phyloP scores from a whole-genome alignment of 2,113 vertebrate genomes.

The Phocoena sinus region DNA sequence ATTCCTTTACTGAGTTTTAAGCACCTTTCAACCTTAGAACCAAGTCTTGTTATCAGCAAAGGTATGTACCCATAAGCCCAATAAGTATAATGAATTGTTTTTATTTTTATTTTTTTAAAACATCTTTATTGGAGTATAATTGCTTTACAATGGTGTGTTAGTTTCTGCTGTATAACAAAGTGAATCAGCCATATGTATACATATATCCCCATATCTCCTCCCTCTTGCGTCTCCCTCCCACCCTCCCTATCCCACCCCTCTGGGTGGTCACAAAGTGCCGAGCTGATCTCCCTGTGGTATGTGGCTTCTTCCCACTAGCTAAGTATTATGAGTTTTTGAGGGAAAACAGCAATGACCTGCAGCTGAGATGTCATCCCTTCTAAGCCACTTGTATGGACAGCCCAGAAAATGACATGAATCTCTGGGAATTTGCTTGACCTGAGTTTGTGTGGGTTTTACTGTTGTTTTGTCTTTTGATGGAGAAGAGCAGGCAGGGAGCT shows the following conservation, averaged over 20 bases:
- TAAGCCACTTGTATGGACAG: not conserved
- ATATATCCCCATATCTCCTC: no score
- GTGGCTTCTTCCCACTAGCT: no score
- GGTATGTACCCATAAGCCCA: conserved; percentile 38
- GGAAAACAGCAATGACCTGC: not conserved
- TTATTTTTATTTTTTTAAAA: no score
- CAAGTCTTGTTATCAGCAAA: conserved; percentile 45
- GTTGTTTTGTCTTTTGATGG: not conserved
- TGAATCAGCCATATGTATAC: no score
- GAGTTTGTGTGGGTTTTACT: not conserved
- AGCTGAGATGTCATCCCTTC: not conserved
- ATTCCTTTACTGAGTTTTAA: conserved; percentile 50
- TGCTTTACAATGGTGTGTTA: no score
- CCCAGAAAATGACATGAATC: not conserved
- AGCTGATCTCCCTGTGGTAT: no score
- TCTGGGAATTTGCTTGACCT: not conserved
- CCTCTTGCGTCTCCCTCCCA: no score
- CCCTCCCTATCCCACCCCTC: no score
- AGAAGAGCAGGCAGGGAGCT: not conserved
- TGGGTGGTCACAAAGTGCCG: no score
- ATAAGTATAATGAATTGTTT: conserved; percentile 10
- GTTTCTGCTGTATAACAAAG: no score
- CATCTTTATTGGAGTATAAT: no score
- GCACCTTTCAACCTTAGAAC: conserved; percentile 38
- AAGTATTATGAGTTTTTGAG: conserved; percentile 23